Base-by-base conservation (phyloP, 2,113 vertebrate species). In the Nipponia nippon region DNA sequence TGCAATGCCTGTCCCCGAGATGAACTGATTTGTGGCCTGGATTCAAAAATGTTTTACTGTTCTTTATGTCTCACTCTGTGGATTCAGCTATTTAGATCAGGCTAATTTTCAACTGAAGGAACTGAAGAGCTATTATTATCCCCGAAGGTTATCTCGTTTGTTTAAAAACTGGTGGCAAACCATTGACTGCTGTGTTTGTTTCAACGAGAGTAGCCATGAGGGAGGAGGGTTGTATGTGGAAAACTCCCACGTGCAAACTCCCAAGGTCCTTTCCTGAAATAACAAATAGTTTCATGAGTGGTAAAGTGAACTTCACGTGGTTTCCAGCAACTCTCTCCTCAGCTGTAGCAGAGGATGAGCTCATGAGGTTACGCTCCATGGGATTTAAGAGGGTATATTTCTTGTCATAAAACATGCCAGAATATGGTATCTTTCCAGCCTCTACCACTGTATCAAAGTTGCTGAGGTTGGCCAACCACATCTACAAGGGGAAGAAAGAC, bases 81-180 rank as follows among this genome's bases (percentile, higher is more conserved):
- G 58, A 86, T 90, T 97, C 88, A 91, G 44, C 62, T 96, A 89
- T 88, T 96, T 97, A 81, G 78, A 92, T 89, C 58, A 93, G 70
- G 95, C 90, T 82, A 95, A 96, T 97, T 96, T 95, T 95, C 82
- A 96, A 4, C 58, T 88, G 55, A 80, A 67, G 58, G 36, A 95
- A 94, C 90, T 96, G 83, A 89, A 89, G 87, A 79, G n/a, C 86
- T 67, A 47, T 91, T 96, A 88, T 78, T 96, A n/a, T 96, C 30
- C 69, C 56, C 3, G n/a, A 92, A 90, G 42, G 62, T 85, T 86
- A 30, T 97, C 63, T 62, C 56, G 73, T 83, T 91, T 92, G 15
- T 93, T 91, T 75, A 66, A 97, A 97, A 87, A n/a, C 46, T 94
- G 44, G 84, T 93, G 92, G 88, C 70, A 93, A 97, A 97, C 79